Base-by-base conservation (phyloP, 2,113 vertebrate genomes). In the Microcebus ravelobensis region DNA sequence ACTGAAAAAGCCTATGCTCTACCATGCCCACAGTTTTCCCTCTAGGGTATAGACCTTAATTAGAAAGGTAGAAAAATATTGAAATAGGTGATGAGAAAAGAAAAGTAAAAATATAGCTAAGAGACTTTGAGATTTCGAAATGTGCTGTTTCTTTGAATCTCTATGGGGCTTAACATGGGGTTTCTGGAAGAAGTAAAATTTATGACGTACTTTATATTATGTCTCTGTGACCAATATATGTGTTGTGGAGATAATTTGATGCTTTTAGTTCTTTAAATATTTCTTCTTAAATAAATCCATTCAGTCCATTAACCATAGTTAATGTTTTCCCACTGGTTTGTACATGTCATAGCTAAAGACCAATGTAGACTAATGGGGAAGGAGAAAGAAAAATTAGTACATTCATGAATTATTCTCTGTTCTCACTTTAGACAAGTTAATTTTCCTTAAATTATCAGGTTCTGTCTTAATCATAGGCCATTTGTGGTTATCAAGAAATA, bases 391-490 rank as follows among this genome's bases (percentile, higher is more conserved):
- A 97, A 97, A 92, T 96, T 81, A 94, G 83, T 73, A 74, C 94
- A 77, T 96, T 97, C 94, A 93, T 97, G 96, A 98, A 95, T 97
- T 96, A 96, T 92, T 92, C 93, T 95, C 93, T 97, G 91, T 97
- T 96, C 85, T 97, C 90, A 91, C 85, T 96, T 97, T 91, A 97
- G 94, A 96, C 95, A 97, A 96, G 96, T 94, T 97, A 96, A 97
- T 97, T 96, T 97, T 93, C 89, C 93, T 96, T 94, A 97, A 97
- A 98, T 96, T 88, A 92, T 97, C 95, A 97, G 97, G 94, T 97
- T 97, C 97, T 94, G 15, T 91, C 93, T 96, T 95, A 97, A 95
- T 90, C 93, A 94, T 91, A 96, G 93, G 81, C 42, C 81, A 85
- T 89, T 95, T 97, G 96, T 97, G 95, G 84, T 92, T 96, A 97